phyloP scores from a whole-genome alignment of 1,140 invertebrate genomes.

The Zaprionus ghesquierei region DNA sequence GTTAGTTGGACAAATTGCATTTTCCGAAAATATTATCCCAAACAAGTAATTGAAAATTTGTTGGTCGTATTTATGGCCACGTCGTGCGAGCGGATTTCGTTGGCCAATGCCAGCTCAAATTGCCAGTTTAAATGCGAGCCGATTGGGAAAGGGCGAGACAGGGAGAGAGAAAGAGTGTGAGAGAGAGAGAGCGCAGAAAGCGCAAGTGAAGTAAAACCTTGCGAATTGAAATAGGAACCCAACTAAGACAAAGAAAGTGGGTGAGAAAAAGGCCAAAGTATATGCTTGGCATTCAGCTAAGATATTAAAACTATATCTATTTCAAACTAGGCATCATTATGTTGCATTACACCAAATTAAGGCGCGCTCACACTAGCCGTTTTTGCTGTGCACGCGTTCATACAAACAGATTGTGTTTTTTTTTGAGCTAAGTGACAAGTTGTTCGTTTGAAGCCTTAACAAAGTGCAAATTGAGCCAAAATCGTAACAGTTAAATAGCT shows the following conservation, averaged over 20 bases:
- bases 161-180: not conserved
- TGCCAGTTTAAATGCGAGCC: not conserved
- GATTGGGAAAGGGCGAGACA: not conserved
- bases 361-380: no score
- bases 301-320: no score
- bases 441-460: no score
- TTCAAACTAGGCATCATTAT: no score
- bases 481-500: no score
- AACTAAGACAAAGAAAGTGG: not conserved
- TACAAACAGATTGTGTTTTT: no score
- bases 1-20: slow-evolving; percentile 78
- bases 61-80: slow-evolving; percentile 63
- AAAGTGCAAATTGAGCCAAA: no score
- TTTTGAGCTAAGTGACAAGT: no score
- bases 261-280: no score
- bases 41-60: slow-evolving; percentile 79
- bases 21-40: slow-evolving; percentile 76
- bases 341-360: no score
- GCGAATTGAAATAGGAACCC: not conserved
- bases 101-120: slow-evolving; percentile 10
- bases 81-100: slow-evolving; percentile 22
- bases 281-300: no score
- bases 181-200: not conserved
- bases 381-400: no score
- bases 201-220: not conserved